Conservation (phyloP, 2,113 vertebrate genomes). For the Mesitornis unicolor region DNA sequence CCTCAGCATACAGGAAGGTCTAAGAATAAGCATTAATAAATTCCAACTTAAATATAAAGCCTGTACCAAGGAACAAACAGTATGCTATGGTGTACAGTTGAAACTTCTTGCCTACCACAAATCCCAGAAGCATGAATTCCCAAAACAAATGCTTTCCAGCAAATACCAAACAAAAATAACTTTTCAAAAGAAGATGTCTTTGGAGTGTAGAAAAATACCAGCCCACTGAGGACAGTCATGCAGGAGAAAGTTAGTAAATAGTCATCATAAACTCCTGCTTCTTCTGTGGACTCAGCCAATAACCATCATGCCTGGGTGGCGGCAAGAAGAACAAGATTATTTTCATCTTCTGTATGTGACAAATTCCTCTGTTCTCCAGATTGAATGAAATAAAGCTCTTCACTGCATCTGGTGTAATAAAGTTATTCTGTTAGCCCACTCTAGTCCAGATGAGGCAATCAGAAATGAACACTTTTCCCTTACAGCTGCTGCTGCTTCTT, state of each 20-base stretch:
- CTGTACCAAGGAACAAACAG: not conserved
- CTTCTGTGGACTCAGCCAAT: constrained; percentile 26
- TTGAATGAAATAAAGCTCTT: constrained; percentile 51
- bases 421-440: not conserved
- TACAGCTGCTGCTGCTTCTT: constrained; percentile 52
- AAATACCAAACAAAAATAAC: constrained; percentile 66
- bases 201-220: constrained; percentile 32
- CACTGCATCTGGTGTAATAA: constrained; percentile 50
- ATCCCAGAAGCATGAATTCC: constrained; percentile 43
- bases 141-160: constrained; percentile 52
- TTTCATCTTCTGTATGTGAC: constrained; percentile 65
- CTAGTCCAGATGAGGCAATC: constrained; percentile 56
- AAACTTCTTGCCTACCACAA: constrained; percentile 51
- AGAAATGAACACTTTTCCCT: constrained; percentile 39
- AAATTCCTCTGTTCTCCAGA: constrained; percentile 51
- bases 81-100: constrained; percentile 2
- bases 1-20: not conserved
- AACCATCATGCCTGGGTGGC: not conserved
- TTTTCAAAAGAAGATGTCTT: constrained; percentile 59
- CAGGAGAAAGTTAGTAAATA: constrained; percentile 57
- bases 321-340: constrained; percentile 17
- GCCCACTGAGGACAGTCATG: not conserved
- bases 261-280: constrained; percentile 5
- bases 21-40: constrained; percentile 18
- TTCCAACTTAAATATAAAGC: constrained; percentile 17